These are phyloP conservation scores for Corynorhinus townsendii DNA, from an alignment of 2,113 vertebrate genomes.

Conservation along the genomic window DNA sequence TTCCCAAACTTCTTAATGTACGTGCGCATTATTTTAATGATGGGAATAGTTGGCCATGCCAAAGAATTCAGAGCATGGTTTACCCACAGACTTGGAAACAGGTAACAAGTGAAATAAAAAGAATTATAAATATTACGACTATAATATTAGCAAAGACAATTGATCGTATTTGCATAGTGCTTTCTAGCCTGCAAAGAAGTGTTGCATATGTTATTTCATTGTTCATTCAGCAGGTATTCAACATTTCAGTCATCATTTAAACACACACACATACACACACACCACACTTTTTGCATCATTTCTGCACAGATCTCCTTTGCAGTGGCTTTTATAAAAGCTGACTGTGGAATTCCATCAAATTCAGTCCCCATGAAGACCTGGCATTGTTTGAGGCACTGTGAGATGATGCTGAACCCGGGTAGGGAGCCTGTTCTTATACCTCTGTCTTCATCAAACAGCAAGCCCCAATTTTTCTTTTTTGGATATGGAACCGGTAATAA, in stretches of 20 bases:
- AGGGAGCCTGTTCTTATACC: neutral
- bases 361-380: constrained; percentile 58
- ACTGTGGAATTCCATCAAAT: constrained; percentile 51
- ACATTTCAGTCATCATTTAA: constrained; percentile 11
- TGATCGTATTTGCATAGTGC: neutral
- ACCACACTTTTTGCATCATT: constrained; percentile 4
- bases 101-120: constrained; percentile 25
- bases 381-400: constrained; percentile 53
- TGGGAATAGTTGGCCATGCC: neutral
- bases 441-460: constrained; percentile 29
- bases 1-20: neutral
- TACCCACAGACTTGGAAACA: neutral
- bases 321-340: constrained; percentile 66
- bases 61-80: neutral
- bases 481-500: neutral
- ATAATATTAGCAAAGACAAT: neutral
- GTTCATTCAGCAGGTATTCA: neutral
- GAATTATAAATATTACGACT: neutral
- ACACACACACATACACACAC: neutral
- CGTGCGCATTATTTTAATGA: neutral
- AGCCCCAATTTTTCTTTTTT: neutral
- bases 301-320: constrained; percentile 25
- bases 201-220: neutral
- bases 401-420: constrained; percentile 59
- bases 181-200: neutral